These are phyloP conservation scores for Semnornis frantzii DNA, from an alignment of 2,113 vertebrate genomes.

Conservation along the genomic window DNA sequence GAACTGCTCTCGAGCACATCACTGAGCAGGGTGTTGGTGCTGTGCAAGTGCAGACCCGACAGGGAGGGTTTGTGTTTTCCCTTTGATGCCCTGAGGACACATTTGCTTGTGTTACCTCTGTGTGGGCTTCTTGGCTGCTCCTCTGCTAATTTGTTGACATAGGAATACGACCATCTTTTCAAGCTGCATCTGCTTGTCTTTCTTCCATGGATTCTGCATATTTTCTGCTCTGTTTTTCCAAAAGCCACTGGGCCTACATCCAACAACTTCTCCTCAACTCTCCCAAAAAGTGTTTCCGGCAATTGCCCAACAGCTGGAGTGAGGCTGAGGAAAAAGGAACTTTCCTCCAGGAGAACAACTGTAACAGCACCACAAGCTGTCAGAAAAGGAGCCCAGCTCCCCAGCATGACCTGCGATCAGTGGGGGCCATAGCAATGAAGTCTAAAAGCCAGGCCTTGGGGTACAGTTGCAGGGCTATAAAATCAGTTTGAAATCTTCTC, in stretches of 20 bases:
- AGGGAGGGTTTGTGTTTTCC: slow-evolving; percentile 1
- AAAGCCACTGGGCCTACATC: slow-evolving; percentile 28
- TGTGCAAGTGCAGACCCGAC: background rate
- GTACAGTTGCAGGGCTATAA: background rate
- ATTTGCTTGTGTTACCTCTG: slow-evolving; percentile 50
- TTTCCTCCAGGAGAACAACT: background rate
- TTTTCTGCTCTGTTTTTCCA: slow-evolving; percentile 52
- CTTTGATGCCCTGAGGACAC: background rate
- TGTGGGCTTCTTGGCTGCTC: slow-evolving; percentile 61
- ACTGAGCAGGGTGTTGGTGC: background rate
- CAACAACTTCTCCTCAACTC: slow-evolving; percentile 43
- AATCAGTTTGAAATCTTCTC: background rate
- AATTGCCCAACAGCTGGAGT: background rate
- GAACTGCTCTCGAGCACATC: background rate
- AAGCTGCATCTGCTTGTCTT: slow-evolving; percentile 62
- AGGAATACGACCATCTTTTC: slow-evolving; percentile 28
- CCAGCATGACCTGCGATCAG: background rate
- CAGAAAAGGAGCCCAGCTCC: background rate
- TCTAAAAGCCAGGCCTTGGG: background rate
- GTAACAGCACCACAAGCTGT: background rate
- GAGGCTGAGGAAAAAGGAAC: background rate
- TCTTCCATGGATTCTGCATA: slow-evolving; percentile 36
- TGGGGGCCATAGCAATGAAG: background rate
- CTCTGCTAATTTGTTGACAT: slow-evolving; percentile 38
- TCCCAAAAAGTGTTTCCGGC: slow-evolving; percentile 26